A percentile compares a stretch with the other conserved stretches of the same genome.
Evolutionary conservation across 1,140 invertebrate species (phyloP).

Genomic region (Triops cancriformis): DNA sequence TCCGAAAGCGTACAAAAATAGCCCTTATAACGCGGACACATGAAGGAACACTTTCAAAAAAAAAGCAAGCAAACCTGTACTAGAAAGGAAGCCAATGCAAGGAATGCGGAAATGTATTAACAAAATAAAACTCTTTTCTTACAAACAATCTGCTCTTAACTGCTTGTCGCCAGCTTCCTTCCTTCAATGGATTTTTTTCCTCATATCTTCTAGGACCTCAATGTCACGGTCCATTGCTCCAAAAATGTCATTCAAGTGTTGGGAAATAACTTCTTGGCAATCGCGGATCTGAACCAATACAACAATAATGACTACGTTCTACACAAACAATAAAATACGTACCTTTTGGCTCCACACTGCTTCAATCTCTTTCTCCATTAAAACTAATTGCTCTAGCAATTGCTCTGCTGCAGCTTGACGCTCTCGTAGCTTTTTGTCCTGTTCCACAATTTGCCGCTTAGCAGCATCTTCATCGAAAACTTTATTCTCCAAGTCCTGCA

Average conservation of each 20-base stretch:
- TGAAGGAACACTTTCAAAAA: no score
- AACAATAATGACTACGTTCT: neutral
- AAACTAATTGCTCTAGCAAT: neutral
- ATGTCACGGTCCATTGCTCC: neutral
- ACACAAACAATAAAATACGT: neutral
- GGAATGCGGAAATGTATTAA: no score
- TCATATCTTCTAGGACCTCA: neutral
- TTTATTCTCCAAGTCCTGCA: neutral
- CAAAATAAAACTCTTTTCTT: no score
- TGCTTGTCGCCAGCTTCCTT: no score
- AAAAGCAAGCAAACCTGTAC: no score
- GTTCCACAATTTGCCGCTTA: neutral
- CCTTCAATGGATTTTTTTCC: neutral
- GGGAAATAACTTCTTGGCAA: neutral
- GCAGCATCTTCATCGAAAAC: neutral
- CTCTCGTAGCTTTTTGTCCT: neutral
- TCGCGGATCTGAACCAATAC: neutral
- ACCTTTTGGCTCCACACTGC: neutral
- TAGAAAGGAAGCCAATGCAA: no score
- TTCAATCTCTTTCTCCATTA: neutral
- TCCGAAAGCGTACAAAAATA: no score
- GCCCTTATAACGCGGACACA: no score
- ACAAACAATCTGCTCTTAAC: no score
- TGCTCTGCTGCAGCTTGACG: neutral
- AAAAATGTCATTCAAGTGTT: neutral